phyloP scores from a whole-genome alignment of 2,797 vertebrate genomes.

The Crax fasciolata region DNA sequence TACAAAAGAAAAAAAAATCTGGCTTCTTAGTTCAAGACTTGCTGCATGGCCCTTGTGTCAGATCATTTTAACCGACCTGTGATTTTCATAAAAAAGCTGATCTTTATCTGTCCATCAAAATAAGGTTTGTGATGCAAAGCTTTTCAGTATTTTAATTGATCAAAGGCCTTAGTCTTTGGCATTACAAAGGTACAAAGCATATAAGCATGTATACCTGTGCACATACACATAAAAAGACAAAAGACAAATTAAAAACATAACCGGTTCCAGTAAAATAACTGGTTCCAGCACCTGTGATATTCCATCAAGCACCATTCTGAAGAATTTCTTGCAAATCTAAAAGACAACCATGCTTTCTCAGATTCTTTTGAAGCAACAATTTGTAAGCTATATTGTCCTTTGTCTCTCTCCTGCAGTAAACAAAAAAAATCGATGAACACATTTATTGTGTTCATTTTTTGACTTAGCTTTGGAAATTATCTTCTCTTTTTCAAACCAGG shows the following conservation, averaged over 20 bases:
- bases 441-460: not conserved
- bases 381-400: not conserved
- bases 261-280: not conserved
- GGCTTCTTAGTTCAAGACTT: not conserved
- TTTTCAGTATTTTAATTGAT: not conserved
- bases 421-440: not conserved
- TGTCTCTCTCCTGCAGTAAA: not conserved
- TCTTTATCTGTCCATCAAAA: not conserved
- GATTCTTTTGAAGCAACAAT: not conserved
- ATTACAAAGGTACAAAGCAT: not conserved
- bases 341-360: not conserved
- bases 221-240: not conserved
- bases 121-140: not conserved
- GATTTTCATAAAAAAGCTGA: not conserved
- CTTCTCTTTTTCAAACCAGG: not conserved
- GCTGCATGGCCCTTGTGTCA: not conserved
- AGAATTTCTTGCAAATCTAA: not conserved
- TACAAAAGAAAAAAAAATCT: not conserved
- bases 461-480: not conserved
- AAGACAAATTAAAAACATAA: not conserved
- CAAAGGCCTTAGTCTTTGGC: not conserved
- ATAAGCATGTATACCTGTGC: not conserved
- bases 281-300: not conserved
- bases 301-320: not conserved
- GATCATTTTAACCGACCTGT: not conserved